Conservation (phyloP, 2,888 invertebrate species). For the Eupithecia dodoneata region DNA sequence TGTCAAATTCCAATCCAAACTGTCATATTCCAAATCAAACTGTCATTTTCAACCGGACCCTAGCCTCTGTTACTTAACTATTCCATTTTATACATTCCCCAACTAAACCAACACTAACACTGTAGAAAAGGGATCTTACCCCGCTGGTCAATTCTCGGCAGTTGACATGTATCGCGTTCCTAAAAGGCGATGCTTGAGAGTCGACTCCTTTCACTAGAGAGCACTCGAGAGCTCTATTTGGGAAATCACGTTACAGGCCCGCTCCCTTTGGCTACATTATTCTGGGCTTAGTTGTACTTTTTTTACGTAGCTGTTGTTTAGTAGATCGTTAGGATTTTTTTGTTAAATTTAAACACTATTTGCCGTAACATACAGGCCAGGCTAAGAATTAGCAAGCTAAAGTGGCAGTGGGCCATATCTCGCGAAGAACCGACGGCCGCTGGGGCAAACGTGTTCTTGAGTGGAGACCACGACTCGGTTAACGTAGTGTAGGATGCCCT, state of each 20-base stretch:
- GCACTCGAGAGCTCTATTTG: constrained; percentile 79
- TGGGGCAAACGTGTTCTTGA: no score
- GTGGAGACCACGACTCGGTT: no score
- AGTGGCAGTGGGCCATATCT: no score
- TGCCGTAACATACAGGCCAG: no score
- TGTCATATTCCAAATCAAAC: not conserved
- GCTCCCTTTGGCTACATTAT: constrained; percentile 7
- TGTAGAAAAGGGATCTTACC: constrained; percentile 5
- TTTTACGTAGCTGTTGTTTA: not conserved
- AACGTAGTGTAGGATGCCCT: no score
- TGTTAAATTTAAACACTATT: no score
- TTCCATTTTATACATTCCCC: not conserved
- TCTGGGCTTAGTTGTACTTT: not conserved
- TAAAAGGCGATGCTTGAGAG: constrained; percentile 57
- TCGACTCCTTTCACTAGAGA: constrained; percentile 67
- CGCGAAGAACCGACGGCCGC: no score
- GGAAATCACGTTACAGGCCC: constrained; percentile 74
- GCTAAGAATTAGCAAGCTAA: no score
- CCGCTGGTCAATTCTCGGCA: constrained; percentile 19
- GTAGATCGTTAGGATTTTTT: not conserved
- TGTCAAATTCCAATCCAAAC: not conserved
- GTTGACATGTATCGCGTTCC: constrained; percentile 56
- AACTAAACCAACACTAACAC: not conserved
- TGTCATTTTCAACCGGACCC: not conserved
- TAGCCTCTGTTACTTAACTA: not conserved